phyloP scores from a whole-genome alignment of 2,888 invertebrate genomes.

The Neelides folsomi region DNA sequence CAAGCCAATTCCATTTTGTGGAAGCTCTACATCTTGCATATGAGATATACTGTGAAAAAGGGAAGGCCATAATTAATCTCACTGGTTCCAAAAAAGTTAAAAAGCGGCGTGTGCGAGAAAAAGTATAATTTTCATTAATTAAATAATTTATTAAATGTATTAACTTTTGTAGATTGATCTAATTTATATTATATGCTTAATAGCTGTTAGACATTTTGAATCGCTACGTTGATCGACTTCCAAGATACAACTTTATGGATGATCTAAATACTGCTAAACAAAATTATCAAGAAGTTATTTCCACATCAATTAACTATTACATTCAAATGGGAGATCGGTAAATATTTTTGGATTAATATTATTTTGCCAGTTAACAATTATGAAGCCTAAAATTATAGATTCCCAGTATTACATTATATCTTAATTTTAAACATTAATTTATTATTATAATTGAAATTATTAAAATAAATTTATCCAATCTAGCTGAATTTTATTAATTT shows the following conservation, averaged over 20 bases:
- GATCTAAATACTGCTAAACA: constrained; percentile 30
- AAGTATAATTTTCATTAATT: constrained; percentile 23
- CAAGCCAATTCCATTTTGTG: constrained; percentile 43
- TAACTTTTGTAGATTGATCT: neutral
- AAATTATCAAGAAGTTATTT: constrained; percentile 29
- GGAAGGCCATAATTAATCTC: constrained; percentile 49
- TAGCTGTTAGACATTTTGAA: constrained; percentile 37
- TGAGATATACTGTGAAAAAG: constrained; percentile 50
- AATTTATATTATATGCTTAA: constrained; percentile 4
- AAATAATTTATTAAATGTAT: neutral
- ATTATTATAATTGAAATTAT: too few species aligned
- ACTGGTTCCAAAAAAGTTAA: constrained; percentile 41
- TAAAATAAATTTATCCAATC: too few species aligned
- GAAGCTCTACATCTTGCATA: constrained; percentile 49
- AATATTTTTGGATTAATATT: constrained; percentile 37
- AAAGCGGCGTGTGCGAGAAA: constrained; percentile 40
- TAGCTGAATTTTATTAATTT: too few species aligned
- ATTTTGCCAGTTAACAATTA: too few species aligned
- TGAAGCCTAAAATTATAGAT: too few species aligned
- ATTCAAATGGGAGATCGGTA: constrained; percentile 41
- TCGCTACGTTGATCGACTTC: constrained; percentile 35
- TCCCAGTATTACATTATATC: too few species aligned
- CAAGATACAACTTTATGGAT: constrained; percentile 27
- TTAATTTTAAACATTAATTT: too few species aligned
- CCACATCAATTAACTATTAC: constrained; percentile 35